Evolutionary conservation across 2,888 invertebrate genomes (phyloP).

Genomic region (Xestia sexstrigata): DNA sequence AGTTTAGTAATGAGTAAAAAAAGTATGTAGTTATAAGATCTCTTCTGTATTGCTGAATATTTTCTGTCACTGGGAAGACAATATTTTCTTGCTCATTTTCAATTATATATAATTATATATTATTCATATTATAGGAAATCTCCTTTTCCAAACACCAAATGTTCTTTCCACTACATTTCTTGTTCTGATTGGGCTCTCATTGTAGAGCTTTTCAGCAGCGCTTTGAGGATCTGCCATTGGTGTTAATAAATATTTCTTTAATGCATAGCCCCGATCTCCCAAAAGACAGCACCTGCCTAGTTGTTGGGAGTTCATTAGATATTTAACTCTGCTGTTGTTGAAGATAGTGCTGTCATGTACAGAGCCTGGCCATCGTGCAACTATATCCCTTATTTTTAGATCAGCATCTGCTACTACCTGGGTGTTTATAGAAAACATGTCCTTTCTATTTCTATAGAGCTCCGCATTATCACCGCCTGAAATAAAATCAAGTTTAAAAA

Average conservation of each 20-base stretch:
- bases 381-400: background rate
- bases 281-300: background rate
- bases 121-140: too few relatives aligned
- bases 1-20: background rate
- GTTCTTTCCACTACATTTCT: conserved; percentile 7
- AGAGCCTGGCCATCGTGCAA: background rate
- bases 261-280: background rate
- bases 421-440: background rate
- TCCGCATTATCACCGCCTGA: background rate
- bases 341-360: conserved; percentile 1
- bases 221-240: background rate
- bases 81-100: background rate
- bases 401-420: background rate
- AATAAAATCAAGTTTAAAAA: background rate
- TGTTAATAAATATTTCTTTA: background rate
- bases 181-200: background rate
- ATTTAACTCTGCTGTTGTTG: background rate
- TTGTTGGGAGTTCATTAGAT: background rate
- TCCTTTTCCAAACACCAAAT: background rate
- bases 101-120: too few relatives aligned
- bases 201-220: conserved; percentile 2
- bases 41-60: conserved; percentile 2
- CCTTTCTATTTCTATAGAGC: background rate
- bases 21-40: background rate
- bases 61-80: conserved; percentile 1